These are phyloP conservation scores for Patella pellucida DNA, from an alignment of 2,888 invertebrate genomes.

Conservation along the genomic window DNA sequence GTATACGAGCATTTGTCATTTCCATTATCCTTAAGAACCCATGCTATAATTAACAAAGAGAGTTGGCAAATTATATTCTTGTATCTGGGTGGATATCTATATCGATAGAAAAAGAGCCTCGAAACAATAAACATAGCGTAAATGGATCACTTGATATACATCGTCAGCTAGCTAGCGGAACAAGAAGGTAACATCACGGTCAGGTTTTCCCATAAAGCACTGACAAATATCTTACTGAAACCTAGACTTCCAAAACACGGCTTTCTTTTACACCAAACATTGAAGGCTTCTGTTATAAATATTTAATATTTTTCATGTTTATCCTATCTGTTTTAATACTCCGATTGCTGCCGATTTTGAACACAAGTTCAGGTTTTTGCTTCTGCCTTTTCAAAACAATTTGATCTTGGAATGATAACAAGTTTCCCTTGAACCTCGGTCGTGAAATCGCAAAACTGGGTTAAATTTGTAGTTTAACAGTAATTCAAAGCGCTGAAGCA, in stretches of 20 bases:
- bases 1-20: not conserved
- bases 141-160: slow-evolving; percentile 3
- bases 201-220: slow-evolving; percentile 32
- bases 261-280: no score
- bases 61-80: slow-evolving; percentile 10
- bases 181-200: not conserved
- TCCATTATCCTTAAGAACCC: slow-evolving; percentile 4
- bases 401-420: slow-evolving; percentile 34
- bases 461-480: no score
- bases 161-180: not conserved
- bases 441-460: no score
- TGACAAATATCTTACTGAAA: slow-evolving; percentile 37
- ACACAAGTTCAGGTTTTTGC: slow-evolving; percentile 1
- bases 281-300: no score
- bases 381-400: slow-evolving; percentile 36
- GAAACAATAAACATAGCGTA: slow-evolving; percentile 2
- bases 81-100: not conserved
- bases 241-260: slow-evolving; percentile 5
- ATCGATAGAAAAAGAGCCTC: not conserved
- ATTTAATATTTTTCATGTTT: not conserved
- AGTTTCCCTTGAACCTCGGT: slow-evolving; percentile 25
- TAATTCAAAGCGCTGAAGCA: no score
- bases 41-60: not conserved
- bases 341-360: not conserved
- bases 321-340: slow-evolving; percentile 1